A percentile compares a stretch with the other conserved stretches of the same genome.
These are phyloP conservation scores for Cynopterus sphinx DNA, from an alignment of 2,797 vertebrate species.

Conservation along the genomic window DNA sequence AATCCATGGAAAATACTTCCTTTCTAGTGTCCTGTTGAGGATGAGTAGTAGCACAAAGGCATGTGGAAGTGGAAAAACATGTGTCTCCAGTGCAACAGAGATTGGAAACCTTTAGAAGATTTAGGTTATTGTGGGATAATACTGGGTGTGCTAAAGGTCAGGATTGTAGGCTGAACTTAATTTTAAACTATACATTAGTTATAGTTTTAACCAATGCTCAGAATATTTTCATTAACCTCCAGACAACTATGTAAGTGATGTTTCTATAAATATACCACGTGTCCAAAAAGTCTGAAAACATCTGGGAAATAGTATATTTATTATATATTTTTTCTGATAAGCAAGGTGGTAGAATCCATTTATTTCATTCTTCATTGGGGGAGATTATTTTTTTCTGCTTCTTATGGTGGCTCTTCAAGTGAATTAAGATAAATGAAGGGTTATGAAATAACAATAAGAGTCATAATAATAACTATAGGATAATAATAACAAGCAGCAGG, in stretches of 20 bases:
- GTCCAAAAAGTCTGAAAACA: neutral
- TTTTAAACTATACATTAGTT: conserved; percentile 16
- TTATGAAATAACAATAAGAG: conserved; percentile 42
- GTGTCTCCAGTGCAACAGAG: neutral
- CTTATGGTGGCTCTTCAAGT: neutral
- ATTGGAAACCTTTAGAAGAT: neutral
- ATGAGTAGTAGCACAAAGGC: neutral
- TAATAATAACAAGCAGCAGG: conserved; percentile 1
- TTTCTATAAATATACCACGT: neutral
- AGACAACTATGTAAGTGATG: neutral
- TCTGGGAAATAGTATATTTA: neutral
- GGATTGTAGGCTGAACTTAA: neutral
- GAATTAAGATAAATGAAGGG: conserved; percentile 38
- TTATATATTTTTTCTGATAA: neutral
- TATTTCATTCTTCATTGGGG: neutral
- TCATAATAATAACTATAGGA: neutral
- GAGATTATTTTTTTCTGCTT: neutral
- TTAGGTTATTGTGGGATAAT: neutral
- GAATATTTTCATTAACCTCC: conserved; percentile 20
- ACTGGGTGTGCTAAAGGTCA: neutral
- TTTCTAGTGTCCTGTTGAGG: neutral
- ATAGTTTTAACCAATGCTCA: neutral
- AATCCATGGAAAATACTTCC: neutral
- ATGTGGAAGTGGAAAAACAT: neutral
- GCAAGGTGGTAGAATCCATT: neutral